These are phyloP conservation scores for Syngnathoides biaculeatus DNA, from an alignment of 2,113 vertebrate species.

Conservation along the genomic window DNA sequence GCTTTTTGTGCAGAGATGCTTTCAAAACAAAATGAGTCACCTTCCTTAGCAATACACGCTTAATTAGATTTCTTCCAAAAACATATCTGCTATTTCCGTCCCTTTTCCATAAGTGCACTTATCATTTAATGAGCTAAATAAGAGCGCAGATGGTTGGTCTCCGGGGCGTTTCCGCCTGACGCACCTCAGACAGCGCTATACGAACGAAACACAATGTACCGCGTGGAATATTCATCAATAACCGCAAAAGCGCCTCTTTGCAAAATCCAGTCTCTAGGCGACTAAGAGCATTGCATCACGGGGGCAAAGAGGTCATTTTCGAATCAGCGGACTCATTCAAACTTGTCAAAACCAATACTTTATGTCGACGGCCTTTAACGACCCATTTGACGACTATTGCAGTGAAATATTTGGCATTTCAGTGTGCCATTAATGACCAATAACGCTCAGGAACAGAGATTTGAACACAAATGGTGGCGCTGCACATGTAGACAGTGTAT, in stretches of 20 bases:
- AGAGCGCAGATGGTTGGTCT: not conserved
- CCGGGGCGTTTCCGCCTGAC: not conserved
- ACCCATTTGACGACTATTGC: no score
- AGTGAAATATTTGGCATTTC: no score
- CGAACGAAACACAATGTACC: not conserved
- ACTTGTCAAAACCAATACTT: no score
- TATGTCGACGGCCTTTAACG: no score
- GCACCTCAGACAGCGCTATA: not conserved
- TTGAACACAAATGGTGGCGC: no score
- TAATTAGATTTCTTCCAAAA: slow-evolving; percentile 54
- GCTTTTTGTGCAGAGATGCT: slow-evolving; percentile 61
- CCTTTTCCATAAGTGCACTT: not conserved
- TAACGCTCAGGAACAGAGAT: no score
- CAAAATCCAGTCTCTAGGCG: not conserved
- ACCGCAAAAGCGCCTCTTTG: not conserved
- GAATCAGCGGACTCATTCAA: not conserved
- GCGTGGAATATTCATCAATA: not conserved
- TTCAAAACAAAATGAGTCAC: slow-evolving; percentile 58
- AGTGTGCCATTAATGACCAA: no score
- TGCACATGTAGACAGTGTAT: no score
- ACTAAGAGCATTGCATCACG: not conserved
- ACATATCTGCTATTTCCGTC: not conserved
- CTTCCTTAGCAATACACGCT: slow-evolving; percentile 67
- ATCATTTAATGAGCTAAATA: not conserved
- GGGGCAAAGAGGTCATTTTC: no score